phyloP scores from a whole-genome alignment of 2,797 vertebrate species.

The Eidolon dupreanum region DNA sequence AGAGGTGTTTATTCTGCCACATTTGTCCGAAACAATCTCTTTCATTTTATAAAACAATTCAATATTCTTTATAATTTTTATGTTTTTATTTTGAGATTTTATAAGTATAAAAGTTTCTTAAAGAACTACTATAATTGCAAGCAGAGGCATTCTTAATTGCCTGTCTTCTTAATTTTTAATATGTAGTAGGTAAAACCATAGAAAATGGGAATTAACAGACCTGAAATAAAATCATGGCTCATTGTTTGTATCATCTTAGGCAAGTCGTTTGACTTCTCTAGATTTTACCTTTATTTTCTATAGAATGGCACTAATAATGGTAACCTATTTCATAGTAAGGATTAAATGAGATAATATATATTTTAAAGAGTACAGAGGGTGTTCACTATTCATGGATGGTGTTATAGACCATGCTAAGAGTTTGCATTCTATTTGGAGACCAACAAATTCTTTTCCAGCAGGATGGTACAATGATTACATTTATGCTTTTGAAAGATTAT shows the following conservation, averaged over 20 bases:
- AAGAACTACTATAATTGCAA: background rate
- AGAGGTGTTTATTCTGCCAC: background rate
- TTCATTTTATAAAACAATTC: background rate
- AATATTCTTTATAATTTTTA: background rate
- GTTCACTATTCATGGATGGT: background rate
- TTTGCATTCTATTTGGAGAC: background rate
- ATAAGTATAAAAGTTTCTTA: background rate
- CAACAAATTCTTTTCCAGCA: background rate
- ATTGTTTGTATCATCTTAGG: background rate
- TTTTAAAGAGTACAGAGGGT: background rate
- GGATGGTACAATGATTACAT: background rate
- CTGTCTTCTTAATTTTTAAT: constrained; percentile 20
- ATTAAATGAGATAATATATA: background rate
- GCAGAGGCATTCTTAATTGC: background rate
- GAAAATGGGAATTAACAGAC: background rate
- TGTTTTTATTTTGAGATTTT: background rate
- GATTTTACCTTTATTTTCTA: background rate
- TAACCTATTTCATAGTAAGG: background rate
- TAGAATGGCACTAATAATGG: background rate
- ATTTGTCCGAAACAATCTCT: background rate
- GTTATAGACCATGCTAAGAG: background rate
- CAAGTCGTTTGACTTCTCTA: background rate
- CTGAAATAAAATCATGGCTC: background rate
- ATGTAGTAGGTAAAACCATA: background rate
- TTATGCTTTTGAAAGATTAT: background rate